A percentile compares a stretch with the other conserved stretches of the same genome.
phyloP scores from a whole-genome alignment of 2,113 vertebrate genomes.

The Macquaria ambigua region DNA sequence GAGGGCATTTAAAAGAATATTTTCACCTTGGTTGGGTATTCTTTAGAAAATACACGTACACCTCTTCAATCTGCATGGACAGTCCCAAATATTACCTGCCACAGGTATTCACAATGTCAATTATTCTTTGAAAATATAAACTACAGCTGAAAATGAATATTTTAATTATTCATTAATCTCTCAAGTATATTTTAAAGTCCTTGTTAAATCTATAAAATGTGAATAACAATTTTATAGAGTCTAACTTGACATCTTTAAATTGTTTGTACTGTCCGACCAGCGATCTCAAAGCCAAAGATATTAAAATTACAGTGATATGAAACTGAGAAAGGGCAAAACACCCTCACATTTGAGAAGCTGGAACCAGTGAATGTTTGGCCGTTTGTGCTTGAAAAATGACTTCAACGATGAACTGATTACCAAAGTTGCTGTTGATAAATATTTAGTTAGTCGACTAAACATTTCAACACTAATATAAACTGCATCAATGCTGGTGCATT shows the following conservation, averaged over 20 bases:
- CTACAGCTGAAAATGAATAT: background rate
- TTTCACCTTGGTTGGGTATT: background rate
- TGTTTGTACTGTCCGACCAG: background rate
- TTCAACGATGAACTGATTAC: too few species aligned
- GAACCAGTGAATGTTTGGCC: background rate
- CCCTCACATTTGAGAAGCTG: background rate
- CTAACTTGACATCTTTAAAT: background rate
- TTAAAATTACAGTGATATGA: background rate
- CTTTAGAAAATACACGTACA: background rate
- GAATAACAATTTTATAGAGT: background rate
- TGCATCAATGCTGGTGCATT: background rate
- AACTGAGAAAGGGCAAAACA: background rate
- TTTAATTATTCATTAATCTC: background rate
- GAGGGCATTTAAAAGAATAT: conserved; percentile 17
- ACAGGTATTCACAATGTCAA: background rate
- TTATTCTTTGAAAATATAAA: background rate
- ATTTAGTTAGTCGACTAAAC: background rate
- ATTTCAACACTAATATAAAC: background rate
- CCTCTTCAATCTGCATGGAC: background rate
- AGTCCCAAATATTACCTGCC: background rate
- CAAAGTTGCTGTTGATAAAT: too few species aligned
- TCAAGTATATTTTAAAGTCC: background rate
- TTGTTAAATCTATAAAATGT: background rate
- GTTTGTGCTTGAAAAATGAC: background rate
- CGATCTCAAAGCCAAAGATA: background rate